Conservation (phyloP, 2,797 vertebrate species). For the Sebastes oblongus region DNA sequence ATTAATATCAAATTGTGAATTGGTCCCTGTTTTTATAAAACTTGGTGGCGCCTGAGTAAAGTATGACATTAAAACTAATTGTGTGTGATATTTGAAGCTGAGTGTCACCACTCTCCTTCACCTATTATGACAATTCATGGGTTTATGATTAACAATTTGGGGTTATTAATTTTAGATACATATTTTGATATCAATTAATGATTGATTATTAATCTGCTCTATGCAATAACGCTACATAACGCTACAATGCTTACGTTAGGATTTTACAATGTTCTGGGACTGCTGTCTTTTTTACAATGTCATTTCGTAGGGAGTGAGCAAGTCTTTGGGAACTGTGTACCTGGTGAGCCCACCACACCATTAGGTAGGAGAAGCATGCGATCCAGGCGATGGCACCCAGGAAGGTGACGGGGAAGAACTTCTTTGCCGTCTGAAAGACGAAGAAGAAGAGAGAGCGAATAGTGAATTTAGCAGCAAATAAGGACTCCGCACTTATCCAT, state of each 20-base stretch:
- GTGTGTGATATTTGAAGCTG: too few species aligned
- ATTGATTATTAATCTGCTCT: too few species aligned
- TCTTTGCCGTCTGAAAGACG: conserved; percentile 84
- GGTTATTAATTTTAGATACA: too few species aligned
- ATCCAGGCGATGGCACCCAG: conserved; percentile 96
- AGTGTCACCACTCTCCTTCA: too few species aligned
- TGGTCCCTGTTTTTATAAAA: too few species aligned
- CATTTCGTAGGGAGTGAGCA: neutral
- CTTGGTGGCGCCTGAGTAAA: too few species aligned
- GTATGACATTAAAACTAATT: too few species aligned
- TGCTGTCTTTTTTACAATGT: neutral
- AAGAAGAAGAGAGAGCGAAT: neutral
- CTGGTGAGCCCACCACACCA: conserved; percentile 99
- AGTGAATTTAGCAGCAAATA: neutral
- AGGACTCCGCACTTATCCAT: neutral
- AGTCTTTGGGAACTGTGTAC: conserved; percentile 70
- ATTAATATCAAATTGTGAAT: too few species aligned
- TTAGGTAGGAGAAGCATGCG: conserved; percentile 94
- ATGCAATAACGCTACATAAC: too few species aligned
- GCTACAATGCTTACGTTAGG: neutral
- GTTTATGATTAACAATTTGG: too few species aligned
- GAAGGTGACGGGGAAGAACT: conserved; percentile 92
- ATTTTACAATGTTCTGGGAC: neutral
- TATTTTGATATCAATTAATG: too few species aligned
- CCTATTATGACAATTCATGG: too few species aligned